Percentiles rank a stretch among this genome's conserved stretches.
Evolutionary conservation across 1,140 invertebrate species (phyloP).

Genomic region (Stegodyphus dumicola): DNA sequence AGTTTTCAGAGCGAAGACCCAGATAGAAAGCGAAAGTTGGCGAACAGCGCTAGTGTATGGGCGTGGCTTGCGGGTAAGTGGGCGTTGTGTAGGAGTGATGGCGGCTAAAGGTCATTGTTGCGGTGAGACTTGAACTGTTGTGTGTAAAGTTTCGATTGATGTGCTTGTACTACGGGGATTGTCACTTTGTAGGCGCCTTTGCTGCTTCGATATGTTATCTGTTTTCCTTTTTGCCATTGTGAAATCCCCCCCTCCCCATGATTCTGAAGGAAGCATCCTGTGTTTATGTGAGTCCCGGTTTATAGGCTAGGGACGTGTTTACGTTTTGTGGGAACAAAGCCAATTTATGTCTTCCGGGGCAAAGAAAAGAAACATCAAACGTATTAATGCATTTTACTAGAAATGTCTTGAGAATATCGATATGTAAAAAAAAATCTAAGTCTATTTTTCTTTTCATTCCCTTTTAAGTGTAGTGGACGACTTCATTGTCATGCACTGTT

Average conservation of each 20-base stretch:
- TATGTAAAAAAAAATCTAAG: no score
- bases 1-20: not conserved
- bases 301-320: no score
- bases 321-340: no score
- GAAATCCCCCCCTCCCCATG: not conserved
- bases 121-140: not conserved
- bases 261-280: not conserved
- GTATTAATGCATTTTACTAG: no score
- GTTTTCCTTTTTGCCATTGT: not conserved
- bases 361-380: no score
- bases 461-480: no score
- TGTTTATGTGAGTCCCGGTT: not conserved
- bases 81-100: slow-evolving; percentile 39
- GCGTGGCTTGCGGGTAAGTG: slow-evolving; percentile 19
- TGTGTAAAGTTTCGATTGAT: slow-evolving; percentile 31
- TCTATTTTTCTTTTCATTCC: no score
- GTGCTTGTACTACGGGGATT: slow-evolving; percentile 1
- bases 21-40: no score
- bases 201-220: not conserved
- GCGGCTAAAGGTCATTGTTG: slow-evolving; percentile 20
- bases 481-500: no score
- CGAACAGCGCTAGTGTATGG: not conserved
- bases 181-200: not conserved
- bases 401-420: no score
- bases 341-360: no score